These are phyloP conservation scores for Carcina quercana DNA, from an alignment of 2,888 invertebrate species.

Conservation along the genomic window DNA sequence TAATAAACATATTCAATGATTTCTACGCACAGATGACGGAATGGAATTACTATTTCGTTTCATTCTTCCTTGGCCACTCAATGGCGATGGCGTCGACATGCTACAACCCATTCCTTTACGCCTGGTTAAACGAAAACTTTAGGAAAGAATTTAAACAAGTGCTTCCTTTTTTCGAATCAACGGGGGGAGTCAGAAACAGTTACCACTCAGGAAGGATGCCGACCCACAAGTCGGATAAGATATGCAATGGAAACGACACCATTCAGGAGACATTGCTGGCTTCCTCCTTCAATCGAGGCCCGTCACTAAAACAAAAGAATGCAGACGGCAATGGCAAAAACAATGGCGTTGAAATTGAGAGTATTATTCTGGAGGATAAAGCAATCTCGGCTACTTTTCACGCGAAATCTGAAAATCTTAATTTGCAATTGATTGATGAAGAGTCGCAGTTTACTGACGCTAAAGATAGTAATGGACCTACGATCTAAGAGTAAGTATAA, in stretches of 20 bases:
- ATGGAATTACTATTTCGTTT: slow-evolving; percentile 88
- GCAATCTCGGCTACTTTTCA: slow-evolving; percentile 48
- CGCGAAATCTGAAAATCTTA: slow-evolving; percentile 50
- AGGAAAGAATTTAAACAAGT: slow-evolving; percentile 94
- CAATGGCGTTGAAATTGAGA: slow-evolving; percentile 73
- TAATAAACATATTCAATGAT: slow-evolving; percentile 85
- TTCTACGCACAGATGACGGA: slow-evolving; percentile 77
- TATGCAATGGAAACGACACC: slow-evolving; percentile 85
- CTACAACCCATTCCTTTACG: slow-evolving; percentile 97
- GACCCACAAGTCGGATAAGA: slow-evolving; percentile 76
- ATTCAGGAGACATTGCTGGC: slow-evolving; percentile 79
- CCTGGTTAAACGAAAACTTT: slow-evolving; percentile 98
- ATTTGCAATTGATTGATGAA: slow-evolving; percentile 58
- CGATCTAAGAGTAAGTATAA: slow-evolving; percentile 49
- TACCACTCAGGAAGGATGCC: slow-evolving; percentile 63
- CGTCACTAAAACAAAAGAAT: slow-evolving; percentile 52
- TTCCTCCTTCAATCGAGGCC: slow-evolving; percentile 71
- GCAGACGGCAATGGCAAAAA: slow-evolving; percentile 60
- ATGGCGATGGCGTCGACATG: slow-evolving; percentile 97
- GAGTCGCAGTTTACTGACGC: slow-evolving; percentile 52
- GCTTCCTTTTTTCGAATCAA: slow-evolving; percentile 76
- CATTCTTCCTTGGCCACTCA: slow-evolving; percentile 93
- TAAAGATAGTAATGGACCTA: slow-evolving; percentile 37
- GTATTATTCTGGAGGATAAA: slow-evolving; percentile 67
- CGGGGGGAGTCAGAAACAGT: slow-evolving; percentile 63